Evolutionary conservation across 2,113 vertebrate genomes (phyloP).

Genomic region (Megaceryle torquata): DNA sequence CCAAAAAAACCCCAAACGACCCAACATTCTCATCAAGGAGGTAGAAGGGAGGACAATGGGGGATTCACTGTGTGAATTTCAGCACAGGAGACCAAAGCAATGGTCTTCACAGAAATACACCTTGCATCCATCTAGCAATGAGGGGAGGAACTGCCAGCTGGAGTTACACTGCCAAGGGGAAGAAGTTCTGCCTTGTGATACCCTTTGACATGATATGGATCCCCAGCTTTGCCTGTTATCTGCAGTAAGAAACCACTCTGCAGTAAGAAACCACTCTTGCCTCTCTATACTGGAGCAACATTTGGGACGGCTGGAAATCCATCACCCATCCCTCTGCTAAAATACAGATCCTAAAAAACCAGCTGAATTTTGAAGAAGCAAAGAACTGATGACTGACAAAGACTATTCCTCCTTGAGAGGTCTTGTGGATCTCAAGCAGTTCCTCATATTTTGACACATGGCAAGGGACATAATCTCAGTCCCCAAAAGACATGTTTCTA

Average conservation of each 20-base stretch:
- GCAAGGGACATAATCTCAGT: not conserved
- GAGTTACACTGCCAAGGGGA: not conserved
- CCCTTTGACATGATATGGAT: not conserved
- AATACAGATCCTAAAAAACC: not conserved
- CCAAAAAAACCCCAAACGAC: too few species aligned
- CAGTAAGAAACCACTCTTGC: not conserved
- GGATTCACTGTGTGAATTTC: not conserved
- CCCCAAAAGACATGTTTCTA: not conserved
- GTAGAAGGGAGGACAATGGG: not conserved
- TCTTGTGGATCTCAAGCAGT: not conserved
- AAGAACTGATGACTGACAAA: not conserved
- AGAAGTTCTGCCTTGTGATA: not conserved
- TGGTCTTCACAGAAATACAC: not conserved
- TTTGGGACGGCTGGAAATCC: not conserved
- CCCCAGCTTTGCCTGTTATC: not conserved
- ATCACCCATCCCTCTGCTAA: not conserved
- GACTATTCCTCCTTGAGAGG: not conserved
- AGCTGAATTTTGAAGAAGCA: not conserved
- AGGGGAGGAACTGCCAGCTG: not conserved
- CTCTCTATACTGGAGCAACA: not conserved
- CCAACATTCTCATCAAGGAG: not conserved
- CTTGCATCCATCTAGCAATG: not conserved
- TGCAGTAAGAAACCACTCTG: not conserved
- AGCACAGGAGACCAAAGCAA: not conserved
- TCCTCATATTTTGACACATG: not conserved